Conservation (phyloP, 2,888 invertebrate genomes). For the Chymomyza procnemis region DNA sequence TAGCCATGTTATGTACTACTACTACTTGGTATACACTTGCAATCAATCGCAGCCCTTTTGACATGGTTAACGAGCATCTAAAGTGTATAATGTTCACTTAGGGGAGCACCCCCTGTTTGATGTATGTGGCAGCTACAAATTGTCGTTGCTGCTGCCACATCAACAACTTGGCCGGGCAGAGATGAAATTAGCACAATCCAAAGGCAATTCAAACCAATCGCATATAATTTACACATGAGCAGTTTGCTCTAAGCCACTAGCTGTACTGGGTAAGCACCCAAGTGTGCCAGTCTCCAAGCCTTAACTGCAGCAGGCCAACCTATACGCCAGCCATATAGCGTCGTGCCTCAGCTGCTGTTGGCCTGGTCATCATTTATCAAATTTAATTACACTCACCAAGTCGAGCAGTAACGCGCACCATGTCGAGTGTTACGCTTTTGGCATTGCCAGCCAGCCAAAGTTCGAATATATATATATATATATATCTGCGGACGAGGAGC, state of each 20-base stretch:
- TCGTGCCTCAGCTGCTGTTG: no score
- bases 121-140: not conserved
- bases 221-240: conserved; percentile 44
- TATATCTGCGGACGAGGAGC: no score
- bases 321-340: not conserved
- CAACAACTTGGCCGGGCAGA: conserved; percentile 7
- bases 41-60: conserved; percentile 1
- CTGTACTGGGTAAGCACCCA: not conserved
- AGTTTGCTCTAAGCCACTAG: conserved; percentile 19
- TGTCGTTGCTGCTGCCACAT: not conserved
- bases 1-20: conserved; percentile 41
- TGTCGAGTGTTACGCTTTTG: not conserved
- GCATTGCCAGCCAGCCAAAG: not conserved
- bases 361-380: conserved; percentile 39
- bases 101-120: not conserved
- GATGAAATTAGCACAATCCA: conserved; percentile 43
- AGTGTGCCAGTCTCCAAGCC: not conserved
- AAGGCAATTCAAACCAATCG: conserved; percentile 37
- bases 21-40: conserved; percentile 8
- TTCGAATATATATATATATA: conserved; percentile 4
- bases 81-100: not conserved
- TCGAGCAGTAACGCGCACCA: conserved; percentile 5
- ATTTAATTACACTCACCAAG: conserved; percentile 39
- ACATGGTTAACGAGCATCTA: conserved; percentile 23
- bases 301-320: not conserved